These are phyloP conservation scores for Athene cunicularia DNA, from an alignment of 2,113 vertebrate genomes.

Conservation along the genomic window DNA sequence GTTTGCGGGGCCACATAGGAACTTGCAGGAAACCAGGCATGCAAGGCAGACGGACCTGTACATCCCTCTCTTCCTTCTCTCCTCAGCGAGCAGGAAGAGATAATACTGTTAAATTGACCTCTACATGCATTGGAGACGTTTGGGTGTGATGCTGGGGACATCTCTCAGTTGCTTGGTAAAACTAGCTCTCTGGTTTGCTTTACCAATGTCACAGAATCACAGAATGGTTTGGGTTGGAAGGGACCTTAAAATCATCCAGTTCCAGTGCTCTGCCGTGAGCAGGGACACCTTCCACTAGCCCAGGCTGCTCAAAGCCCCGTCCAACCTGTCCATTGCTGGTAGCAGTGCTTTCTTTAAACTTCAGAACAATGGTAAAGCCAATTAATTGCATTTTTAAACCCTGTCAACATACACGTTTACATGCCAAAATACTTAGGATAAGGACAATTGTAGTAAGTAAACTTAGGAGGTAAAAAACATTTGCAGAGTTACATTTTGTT, in stretches of 20 bases:
- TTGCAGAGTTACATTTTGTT: not conserved
- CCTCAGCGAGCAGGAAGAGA: not conserved
- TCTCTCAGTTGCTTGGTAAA: not conserved
- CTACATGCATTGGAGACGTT: not conserved
- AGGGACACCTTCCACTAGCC: too few species aligned
- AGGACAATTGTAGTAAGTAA: not conserved
- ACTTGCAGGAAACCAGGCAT: not conserved
- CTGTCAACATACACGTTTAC: fast-evolving
- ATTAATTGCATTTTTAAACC: not conserved
- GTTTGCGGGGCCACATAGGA: fast-evolving
- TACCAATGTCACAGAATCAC: not conserved
- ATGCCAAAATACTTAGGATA: not conserved
- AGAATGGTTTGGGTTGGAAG: too few species aligned
- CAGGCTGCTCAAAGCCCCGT: too few species aligned
- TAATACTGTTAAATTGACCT: not conserved
- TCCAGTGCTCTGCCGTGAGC: too few species aligned
- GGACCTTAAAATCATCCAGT: too few species aligned
- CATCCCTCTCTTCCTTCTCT: not conserved
- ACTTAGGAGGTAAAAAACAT: not conserved
- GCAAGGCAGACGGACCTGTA: fast-evolving
- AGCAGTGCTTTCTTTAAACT: not conserved
- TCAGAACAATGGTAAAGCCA: not conserved
- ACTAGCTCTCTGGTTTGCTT: not conserved
- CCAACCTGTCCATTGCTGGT: not conserved
- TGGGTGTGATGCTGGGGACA: not conserved